phyloP scores from a whole-genome alignment of 2,797 vertebrate genomes.

The Calcarius lapponicus region DNA sequence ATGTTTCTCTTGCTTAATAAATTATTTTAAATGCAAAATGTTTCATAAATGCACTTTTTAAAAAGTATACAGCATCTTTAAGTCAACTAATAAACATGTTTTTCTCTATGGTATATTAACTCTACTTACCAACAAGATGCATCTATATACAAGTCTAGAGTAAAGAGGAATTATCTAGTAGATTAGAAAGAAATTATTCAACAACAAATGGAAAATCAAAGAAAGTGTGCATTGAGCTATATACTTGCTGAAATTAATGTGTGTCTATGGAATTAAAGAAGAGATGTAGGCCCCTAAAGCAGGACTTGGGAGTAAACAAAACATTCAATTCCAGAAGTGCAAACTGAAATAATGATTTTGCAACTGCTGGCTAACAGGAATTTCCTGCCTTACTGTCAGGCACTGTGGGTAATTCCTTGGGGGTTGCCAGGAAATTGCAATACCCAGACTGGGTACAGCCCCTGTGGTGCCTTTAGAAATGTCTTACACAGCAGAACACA shows the following conservation, averaged over 20 bases:
- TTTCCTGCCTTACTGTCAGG: not conserved
- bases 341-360: not conserved
- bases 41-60: not conserved
- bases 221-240: not conserved
- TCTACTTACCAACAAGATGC: not conserved
- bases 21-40: not conserved
- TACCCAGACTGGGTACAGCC: not conserved
- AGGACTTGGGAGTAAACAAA: not conserved
- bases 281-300: not conserved
- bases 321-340: not conserved
- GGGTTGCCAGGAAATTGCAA: too few species aligned
- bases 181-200: not conserved
- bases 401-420: not conserved
- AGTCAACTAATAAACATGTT: not conserved
- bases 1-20: not conserved
- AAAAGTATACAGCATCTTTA: not conserved
- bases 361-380: not conserved
- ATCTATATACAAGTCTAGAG: not conserved
- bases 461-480: not conserved
- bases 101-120: not conserved
- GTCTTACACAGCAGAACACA: not conserved
- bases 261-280: not conserved
- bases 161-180: not conserved
- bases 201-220: not conserved
- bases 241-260: not conserved